These are phyloP conservation scores for Cephus runcator DNA, from an alignment of 2,888 invertebrate genomes.

Conservation along the genomic window DNA sequence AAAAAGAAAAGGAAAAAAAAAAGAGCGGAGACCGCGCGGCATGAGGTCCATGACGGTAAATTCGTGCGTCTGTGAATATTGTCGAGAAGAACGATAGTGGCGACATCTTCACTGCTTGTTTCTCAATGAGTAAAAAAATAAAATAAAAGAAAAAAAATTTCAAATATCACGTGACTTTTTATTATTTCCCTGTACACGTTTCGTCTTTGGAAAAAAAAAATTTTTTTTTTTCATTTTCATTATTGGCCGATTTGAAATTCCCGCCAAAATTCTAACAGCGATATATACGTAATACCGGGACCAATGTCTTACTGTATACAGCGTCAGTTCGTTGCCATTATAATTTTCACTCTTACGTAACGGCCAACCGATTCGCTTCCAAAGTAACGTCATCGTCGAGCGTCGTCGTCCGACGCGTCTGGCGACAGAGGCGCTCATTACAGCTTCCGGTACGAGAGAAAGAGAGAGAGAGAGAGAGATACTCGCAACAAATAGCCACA, in stretches of 20 bases:
- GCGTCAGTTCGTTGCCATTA: not conserved
- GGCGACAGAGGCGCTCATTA: slow-evolving; percentile 61
- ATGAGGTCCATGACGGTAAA: not conserved
- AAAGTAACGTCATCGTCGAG: slow-evolving; percentile 54
- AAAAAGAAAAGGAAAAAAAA: not conserved
- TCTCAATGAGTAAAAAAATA: slow-evolving; percentile 10
- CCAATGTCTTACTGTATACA: too few relatives aligned
- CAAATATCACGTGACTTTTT: not conserved
- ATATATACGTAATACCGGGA: too few relatives aligned
- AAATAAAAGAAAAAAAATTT: not conserved
- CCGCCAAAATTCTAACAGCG: not conserved
- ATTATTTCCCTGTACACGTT: not conserved
- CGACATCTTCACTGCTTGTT: slow-evolving; percentile 2
- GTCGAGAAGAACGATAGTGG: not conserved
- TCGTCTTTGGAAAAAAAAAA: too few relatives aligned
- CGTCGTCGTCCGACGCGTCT: slow-evolving; percentile 46
- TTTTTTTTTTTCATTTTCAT: not conserved
- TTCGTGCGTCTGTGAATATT: not conserved
- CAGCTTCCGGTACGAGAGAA: slow-evolving; percentile 57
- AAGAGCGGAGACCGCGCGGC: not conserved
- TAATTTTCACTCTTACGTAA: not conserved
- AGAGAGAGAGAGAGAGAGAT: slow-evolving; percentile 25
- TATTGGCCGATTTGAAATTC: not conserved
- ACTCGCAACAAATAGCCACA: slow-evolving; percentile 62
- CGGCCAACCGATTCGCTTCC: slow-evolving; percentile 37